Evolutionary conservation across 1,140 invertebrate genomes (phyloP), one percentile per base, ranked within the genome.

Genomic region (Delia radicum): DNA sequence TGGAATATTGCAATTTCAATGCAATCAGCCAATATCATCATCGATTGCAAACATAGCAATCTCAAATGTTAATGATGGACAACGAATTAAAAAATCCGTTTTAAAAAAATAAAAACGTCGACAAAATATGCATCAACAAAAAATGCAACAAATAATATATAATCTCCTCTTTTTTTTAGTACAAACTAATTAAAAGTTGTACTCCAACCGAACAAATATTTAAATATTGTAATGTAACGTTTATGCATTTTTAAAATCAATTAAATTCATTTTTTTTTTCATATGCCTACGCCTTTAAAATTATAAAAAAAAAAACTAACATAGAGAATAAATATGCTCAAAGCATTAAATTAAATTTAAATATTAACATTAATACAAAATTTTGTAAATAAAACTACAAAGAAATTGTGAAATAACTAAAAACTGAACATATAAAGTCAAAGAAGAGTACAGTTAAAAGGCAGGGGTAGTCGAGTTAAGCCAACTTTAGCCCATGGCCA

Each of bases 171-270:
- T 42, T 42, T 42, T n/a, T 67, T 15, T 21, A 21, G 65, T 37
- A 31, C 65, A 69, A 69, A 69, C 65, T 69, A 69, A 69, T 69
- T 69, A 69, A 69, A 33, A 69, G 65, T 26, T 37, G 65, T 33
- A 12, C 29, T 69, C 6, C 29, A 33, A 69, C 29, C 65, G 27
- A 69, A 33, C 83, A 84, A 84, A 84, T 84, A 84, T 84, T 84
- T 81, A 78, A 80, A 69, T 69, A 33, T 80, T 80, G 77, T 80
- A 78, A 74, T 79, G 75, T 81, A 80, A 79, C 79, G 48, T 84
- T 84, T 84, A 84, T 85, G 81, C 83, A 85, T 85, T 83, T 85
- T 85, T 85, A 85, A 85, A 85, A 85, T 84, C 83, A 85, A 85
- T 85, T 83, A 83, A 83, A 80, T 85, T 82, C 81, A 81, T 82